phyloP scores from a whole-genome alignment of 1,140 invertebrate genomes.

The Tetragonula clypearis region DNA sequence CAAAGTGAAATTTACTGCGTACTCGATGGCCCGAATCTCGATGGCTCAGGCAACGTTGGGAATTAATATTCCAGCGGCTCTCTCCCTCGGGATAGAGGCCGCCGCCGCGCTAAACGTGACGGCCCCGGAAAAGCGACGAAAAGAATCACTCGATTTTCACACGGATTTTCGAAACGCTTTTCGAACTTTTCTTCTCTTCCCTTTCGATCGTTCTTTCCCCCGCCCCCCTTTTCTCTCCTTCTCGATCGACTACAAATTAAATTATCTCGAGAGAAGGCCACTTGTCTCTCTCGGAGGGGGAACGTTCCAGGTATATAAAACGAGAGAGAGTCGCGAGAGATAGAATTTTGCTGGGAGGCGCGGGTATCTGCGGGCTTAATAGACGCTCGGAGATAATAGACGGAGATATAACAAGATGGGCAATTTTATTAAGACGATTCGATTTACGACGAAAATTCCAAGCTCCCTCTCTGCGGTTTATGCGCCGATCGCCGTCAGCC shows the following conservation, averaged over 20 bases:
- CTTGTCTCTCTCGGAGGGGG: background rate
- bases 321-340: background rate
- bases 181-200: background rate
- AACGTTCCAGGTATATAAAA: background rate
- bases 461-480: background rate
- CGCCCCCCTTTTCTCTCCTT: too few species aligned
- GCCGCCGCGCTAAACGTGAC: slow-evolving; percentile 11
- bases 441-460: slow-evolving; percentile 29
- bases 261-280: background rate
- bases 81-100: slow-evolving; percentile 41
- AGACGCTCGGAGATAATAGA: slow-evolving; percentile 17
- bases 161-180: background rate
- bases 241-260: too few species aligned
- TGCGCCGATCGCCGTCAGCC: too few species aligned
- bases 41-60: slow-evolving; percentile 40
- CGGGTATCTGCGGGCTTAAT: background rate
- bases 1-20: slow-evolving; percentile 78
- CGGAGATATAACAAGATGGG: slow-evolving; percentile 34
- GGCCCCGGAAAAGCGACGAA: background rate
- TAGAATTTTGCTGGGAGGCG: slow-evolving; percentile 7
- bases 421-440: slow-evolving; percentile 43
- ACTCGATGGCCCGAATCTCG: slow-evolving; percentile 65
- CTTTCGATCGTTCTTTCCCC: too few species aligned
- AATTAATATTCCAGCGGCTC: slow-evolving; percentile 75
- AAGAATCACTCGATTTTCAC: too few species aligned